These are phyloP conservation scores for Drymonia ruficornis DNA, from an alignment of 2,888 invertebrate species.

Conservation along the genomic window DNA sequence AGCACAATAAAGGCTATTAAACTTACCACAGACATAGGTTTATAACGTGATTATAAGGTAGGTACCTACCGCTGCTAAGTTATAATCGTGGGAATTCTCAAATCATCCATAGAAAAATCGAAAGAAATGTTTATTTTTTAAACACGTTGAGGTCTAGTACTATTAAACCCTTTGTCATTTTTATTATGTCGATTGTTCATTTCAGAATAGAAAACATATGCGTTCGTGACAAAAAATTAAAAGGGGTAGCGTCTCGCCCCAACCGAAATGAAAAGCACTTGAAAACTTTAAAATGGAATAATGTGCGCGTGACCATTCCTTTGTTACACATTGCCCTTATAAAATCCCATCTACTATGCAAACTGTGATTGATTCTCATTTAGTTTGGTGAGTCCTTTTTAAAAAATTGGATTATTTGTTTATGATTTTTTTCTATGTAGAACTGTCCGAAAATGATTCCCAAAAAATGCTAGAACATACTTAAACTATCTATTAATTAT, in stretches of 20 bases:
- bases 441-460: too few relatives aligned
- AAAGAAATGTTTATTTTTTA: constrained; percentile 22
- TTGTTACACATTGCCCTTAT: constrained; percentile 34
- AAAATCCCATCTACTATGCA: constrained; percentile 22
- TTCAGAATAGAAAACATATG: constrained; percentile 70
- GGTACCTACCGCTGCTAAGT: too few relatives aligned
- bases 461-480: too few relatives aligned
- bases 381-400: not conserved
- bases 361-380: constrained; percentile 41
- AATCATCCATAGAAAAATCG: not conserved
- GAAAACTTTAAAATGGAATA: constrained; percentile 59
- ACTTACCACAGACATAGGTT: too few relatives aligned
- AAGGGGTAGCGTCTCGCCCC: constrained; percentile 46
- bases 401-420: constrained; percentile 26
- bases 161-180: constrained; percentile 50
- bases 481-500: too few relatives aligned
- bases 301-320: constrained; percentile 64
- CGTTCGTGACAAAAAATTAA: constrained; percentile 32
- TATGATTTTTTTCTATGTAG: not conserved
- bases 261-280: constrained; percentile 53
- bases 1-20: too few relatives aligned
- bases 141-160: constrained; percentile 52
- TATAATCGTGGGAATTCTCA: constrained; percentile 4
- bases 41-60: too few relatives aligned
- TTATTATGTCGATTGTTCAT: constrained; percentile 55